Evolutionary conservation across 2,113 vertebrate species (phyloP), one percentile per base, ranked within the genome.

Genomic region (Cygnus atratus): DNA sequence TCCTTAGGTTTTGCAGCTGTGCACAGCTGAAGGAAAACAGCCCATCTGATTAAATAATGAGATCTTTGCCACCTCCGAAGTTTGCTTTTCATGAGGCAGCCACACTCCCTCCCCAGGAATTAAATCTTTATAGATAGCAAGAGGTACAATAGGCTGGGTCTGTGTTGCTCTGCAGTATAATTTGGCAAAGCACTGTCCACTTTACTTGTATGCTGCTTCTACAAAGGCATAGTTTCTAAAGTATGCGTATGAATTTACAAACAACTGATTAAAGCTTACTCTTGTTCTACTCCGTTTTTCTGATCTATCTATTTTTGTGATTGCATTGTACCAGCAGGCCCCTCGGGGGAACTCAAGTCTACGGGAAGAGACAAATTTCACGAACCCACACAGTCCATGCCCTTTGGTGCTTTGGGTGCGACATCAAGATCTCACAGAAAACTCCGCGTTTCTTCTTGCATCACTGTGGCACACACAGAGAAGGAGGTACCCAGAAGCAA

Each of bases 401-500:
- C 93, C 90, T 75, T 63, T 62, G 89, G 94, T 87, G 93, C 57
- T 95, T 71, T 80, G 82, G 88, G n/a, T 29, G 59, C 95, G 75
- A 96, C 2, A 41, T 94, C 94, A 93, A 83, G 87, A 96, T 92
- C 76, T 77, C 87, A 55, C 89, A 95, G 84, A 91, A 94, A 62
- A n/a, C 54, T 78, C 74, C 22, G 43, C 8, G 73, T 16, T 93
- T 63, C 76, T 88, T 85, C 90, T 88, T 84, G 39, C 91, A 95
- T 96, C 78, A 75, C 92, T 95, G 76, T 95, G 96, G 96, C 96
- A 88, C 4, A 0, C 87, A 75, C n/a, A 28, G 85, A 96, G 77
- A 88, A 71, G 87, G 90, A 93, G 95, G 88, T 93, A 63, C 95
- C 93, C 95, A 95, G 94, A 86, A 97, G 97, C 97, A 96, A 94